Evolutionary conservation across 2,113 vertebrate genomes (phyloP).

Genomic region (Leptodactylus fuscus): DNA sequence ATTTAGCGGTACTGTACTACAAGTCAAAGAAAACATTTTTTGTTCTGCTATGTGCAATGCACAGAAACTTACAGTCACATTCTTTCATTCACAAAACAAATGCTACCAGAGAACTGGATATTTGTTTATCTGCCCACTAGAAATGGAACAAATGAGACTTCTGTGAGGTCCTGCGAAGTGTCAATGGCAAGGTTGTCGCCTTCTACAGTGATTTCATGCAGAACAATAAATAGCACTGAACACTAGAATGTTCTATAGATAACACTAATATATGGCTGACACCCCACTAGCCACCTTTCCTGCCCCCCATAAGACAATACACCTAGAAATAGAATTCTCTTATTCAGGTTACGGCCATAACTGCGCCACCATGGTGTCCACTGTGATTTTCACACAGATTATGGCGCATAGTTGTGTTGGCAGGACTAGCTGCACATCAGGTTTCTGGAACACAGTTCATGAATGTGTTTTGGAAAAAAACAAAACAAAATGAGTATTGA

Average conservation of each 20-base stretch:
- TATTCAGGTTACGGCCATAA: background rate
- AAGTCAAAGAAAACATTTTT: constrained; percentile 48
- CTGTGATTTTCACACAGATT: no score
- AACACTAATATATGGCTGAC: background rate
- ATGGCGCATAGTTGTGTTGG: no score
- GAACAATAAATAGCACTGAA: background rate
- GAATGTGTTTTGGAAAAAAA: no score
- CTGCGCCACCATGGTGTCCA: no score
- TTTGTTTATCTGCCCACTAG: constrained; percentile 57
- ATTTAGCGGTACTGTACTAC: constrained; percentile 46
- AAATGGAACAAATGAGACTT: constrained; percentile 15
- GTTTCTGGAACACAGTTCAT: no score
- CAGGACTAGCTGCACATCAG: no score
- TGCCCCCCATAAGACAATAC: background rate
- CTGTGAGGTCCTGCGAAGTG: background rate
- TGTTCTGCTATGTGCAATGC: constrained; percentile 36
- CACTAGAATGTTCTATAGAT: background rate
- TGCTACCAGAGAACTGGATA: constrained; percentile 50
- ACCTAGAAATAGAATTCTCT: background rate
- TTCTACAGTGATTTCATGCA: background rate
- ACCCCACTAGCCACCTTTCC: background rate
- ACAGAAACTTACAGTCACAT: constrained; percentile 43
- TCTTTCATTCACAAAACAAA: constrained; percentile 59
- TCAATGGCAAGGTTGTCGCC: background rate
- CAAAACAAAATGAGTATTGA: no score